Evolutionary conservation across 2,113 vertebrate genomes (phyloP), one percentile per base, ranked within the genome.

Genomic region (Carollia perspicillata): DNA sequence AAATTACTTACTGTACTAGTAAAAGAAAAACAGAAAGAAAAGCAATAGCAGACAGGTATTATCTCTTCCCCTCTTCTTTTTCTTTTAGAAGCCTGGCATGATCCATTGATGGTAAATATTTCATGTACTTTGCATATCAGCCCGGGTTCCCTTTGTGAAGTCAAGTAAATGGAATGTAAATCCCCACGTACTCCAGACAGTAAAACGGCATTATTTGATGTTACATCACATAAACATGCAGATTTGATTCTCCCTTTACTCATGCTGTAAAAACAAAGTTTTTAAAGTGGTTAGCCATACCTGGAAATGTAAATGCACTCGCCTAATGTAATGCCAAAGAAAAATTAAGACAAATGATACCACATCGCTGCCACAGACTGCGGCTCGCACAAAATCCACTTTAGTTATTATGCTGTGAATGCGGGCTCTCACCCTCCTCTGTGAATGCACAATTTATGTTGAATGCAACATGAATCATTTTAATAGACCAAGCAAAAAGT

Each of bases 371-470:
- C 98, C 98, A 98, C 98, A 98, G 98, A 98, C 98, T 98, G 98
- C 98, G 98, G 98, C 98, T 98, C 96, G 96, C 97, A 98, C 98
- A 98, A 98, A 99, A 99, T 98, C 98, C 98, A 98, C 98, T 99
- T 99, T 99, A 98, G 98, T 98, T 99, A 99, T 99, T 99, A 99
- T 97, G 97, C 98, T 97, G 98, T 98, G 98, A 98, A 98, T 98
- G 98, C 96, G 87, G 98, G 98, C 98, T 97, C 98, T 98, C 98
- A 98, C 99, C 99, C 99, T 98, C 98, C 99, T 99, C 98, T 99
- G 99, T 99, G 99, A 99, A 99, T 99, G 99, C 99, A 99, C 99
- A 99, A 99, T 99, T 99, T 99, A 99, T 99, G 98, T 99, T 98
- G 99, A 99, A 98, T 99, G 98, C 98, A 98, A 98, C 99, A 99